Conservation (phyloP, 2,797 vertebrate genomes). For the Capromys pilorides region DNA sequence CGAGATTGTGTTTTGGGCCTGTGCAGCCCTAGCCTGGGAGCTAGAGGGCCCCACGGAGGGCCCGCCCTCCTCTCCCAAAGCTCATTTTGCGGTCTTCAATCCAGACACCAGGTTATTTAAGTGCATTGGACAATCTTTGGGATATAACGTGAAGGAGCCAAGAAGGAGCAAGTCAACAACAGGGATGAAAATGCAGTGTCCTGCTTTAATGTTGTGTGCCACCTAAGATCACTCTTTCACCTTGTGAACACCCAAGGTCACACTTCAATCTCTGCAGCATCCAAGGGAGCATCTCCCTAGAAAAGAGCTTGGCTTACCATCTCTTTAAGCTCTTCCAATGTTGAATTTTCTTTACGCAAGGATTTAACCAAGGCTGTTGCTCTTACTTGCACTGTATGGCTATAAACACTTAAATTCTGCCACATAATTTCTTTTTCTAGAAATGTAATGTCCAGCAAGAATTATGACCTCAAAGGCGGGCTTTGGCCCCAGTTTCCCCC, state of each 20-base stretch:
- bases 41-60: conserved; percentile 42
- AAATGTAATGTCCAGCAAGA: not conserved
- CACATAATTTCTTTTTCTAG: not conserved
- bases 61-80: conserved; percentile 52
- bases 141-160: conserved; percentile 61
- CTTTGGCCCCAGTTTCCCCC: not conserved
- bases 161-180: conserved; percentile 55
- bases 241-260: not conserved
- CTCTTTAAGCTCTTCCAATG: not conserved
- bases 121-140: conserved; percentile 60
- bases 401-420: not conserved
- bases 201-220: not conserved
- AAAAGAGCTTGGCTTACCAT: not conserved
- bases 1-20: conserved; percentile 63
- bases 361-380: not conserved
- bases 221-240: not conserved
- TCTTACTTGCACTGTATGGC: not conserved
- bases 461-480: not conserved
- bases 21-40: conserved; percentile 64
- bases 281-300: not conserved
- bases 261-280: not conserved
- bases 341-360: not conserved
- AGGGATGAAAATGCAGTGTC: conserved; percentile 43
- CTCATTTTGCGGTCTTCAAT: conserved; percentile 71
- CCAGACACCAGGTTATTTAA: conserved; percentile 67